Evolutionary conservation across 2,797 vertebrate species (phyloP).

Genomic region (Phoebastria nigripes): DNA sequence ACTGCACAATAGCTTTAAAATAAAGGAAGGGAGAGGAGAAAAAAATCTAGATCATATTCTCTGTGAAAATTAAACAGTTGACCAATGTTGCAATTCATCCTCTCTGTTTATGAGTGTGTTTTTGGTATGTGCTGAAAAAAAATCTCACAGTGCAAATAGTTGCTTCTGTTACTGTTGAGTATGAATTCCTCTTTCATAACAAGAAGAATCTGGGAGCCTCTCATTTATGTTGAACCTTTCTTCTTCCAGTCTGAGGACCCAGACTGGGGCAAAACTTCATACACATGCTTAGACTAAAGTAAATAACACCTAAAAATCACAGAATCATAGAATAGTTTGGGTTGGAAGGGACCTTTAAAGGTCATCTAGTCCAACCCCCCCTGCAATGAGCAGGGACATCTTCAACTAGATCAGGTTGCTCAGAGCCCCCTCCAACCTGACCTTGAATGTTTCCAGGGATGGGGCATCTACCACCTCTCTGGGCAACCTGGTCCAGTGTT

Average conservation of each 20-base stretch:
- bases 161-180: not conserved
- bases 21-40: not conserved
- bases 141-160: not conserved
- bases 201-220: not conserved
- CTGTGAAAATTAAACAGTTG: not conserved
- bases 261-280: not conserved
- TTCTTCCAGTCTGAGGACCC: not conserved
- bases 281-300: not conserved
- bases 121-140: not conserved
- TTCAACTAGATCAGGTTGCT: not conserved
- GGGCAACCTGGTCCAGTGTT: not conserved
- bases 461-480: too few species aligned
- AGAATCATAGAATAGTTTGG: not conserved
- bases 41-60: not conserved
- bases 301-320: not conserved
- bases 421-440: not conserved
- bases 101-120: not conserved
- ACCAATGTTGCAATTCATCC: not conserved
- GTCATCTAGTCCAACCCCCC: not conserved
- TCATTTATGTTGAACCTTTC: not conserved
- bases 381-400: not conserved
- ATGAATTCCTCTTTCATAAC: not conserved
- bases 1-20: not conserved
- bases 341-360: not conserved
- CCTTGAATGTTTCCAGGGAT: not conserved